These are phyloP conservation scores for Rotaria socialis DNA, from an alignment of 2,888 invertebrate genomes.

Conservation along the genomic window DNA sequence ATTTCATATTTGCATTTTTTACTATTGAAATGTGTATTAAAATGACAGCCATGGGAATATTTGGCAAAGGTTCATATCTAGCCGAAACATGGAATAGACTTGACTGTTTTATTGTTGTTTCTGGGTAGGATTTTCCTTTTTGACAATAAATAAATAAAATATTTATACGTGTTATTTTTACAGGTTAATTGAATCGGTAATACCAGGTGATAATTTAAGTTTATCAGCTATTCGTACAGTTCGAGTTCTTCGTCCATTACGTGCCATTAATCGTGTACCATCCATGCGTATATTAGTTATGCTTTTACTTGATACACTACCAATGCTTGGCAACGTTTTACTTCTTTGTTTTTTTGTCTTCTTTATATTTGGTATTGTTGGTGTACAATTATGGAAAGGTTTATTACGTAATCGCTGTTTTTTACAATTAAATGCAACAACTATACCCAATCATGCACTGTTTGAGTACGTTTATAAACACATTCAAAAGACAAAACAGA, in stretches of 20 bases:
- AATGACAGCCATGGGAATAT: constrained; percentile 95
- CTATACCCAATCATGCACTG: constrained; percentile 19
- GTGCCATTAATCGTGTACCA: constrained; percentile 98
- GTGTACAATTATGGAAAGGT: constrained; percentile 98
- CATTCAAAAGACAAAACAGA: too few relatives aligned
- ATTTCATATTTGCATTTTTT: constrained; percentile 97
- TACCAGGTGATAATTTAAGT: constrained; percentile 94
- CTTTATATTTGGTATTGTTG: constrained; percentile 99
- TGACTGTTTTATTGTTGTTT: constrained; percentile 92
- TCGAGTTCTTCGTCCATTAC: constrained; percentile 85
- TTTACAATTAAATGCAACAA: constrained; percentile 67
- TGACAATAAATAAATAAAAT: neutral
- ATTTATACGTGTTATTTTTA: constrained; percentile 48
- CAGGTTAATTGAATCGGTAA: constrained; percentile 61
- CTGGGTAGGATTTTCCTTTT: constrained; percentile 70
- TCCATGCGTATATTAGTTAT: constrained; percentile 98
- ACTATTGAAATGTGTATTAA: constrained; percentile 95
- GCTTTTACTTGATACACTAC: constrained; percentile 91
- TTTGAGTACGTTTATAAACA: constrained; percentile 1
- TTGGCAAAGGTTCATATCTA: constrained; percentile 80
- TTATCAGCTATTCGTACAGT: constrained; percentile 95
- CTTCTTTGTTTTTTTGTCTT: constrained; percentile 98
- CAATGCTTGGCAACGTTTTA: constrained; percentile 94
- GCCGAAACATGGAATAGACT: constrained; percentile 98
- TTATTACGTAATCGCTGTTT: constrained; percentile 88